Evolutionary conservation across 2,113 vertebrate genomes (phyloP).

Genomic region (Bolborhynchus lineola): DNA sequence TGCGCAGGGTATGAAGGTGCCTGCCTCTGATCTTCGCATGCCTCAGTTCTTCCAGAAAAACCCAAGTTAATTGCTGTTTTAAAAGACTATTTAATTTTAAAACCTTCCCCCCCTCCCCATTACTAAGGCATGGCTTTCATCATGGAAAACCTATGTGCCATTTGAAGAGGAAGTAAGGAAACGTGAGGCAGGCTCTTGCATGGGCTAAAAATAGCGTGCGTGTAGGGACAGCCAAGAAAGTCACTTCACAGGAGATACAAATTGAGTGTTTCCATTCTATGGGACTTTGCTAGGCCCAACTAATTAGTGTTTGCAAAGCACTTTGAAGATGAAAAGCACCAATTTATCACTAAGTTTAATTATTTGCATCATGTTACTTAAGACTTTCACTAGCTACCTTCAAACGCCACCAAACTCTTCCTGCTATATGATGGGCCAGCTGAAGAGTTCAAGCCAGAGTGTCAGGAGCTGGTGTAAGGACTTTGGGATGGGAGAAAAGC

Average conservation of each 20-base stretch:
- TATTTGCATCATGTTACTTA: slow-evolving; percentile 36
- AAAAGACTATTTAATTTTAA: slow-evolving; percentile 57
- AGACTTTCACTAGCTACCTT: slow-evolving; percentile 12
- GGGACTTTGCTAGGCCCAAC: neutral
- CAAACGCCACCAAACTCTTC: neutral
- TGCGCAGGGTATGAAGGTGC: neutral
- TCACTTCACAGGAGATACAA: neutral
- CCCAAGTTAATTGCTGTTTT: slow-evolving; percentile 61
- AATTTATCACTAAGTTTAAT: neutral
- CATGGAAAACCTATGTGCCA: neutral
- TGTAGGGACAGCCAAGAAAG: neutral
- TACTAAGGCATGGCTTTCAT: slow-evolving; percentile 6
- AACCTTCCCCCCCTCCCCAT: neutral
- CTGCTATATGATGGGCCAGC: neutral
- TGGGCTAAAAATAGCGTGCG: neutral
- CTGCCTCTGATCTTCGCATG: slow-evolving; percentile 70
- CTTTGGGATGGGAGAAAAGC: neutral
- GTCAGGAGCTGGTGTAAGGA: neutral
- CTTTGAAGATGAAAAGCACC: slow-evolving; percentile 47
- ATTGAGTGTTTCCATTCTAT: neutral
- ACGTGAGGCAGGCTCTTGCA: neutral
- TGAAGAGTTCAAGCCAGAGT: neutral
- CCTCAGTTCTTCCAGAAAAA: slow-evolving; percentile 63
- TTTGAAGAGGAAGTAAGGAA: neutral
- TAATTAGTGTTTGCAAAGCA: slow-evolving; percentile 35